Evolutionary conservation across 2,113 vertebrate species (phyloP).

Genomic region (Zapornia atra): DNA sequence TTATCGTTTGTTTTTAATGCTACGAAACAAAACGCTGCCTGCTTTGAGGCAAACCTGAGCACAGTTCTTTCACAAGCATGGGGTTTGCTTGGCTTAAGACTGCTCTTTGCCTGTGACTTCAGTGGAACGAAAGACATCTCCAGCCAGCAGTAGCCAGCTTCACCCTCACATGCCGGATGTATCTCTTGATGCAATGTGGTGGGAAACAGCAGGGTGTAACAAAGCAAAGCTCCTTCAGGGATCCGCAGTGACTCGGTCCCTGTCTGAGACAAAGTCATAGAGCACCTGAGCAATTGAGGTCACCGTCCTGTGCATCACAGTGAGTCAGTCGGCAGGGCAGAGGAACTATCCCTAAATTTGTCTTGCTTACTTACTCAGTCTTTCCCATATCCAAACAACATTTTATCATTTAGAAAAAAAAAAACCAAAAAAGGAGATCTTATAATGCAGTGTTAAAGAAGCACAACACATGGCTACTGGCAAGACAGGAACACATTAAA

Average conservation of each 20-base stretch:
- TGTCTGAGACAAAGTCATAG: not conserved
- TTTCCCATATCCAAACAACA: not conserved
- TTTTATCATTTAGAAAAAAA: not conserved
- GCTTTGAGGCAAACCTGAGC: not conserved
- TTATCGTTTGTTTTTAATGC: not conserved
- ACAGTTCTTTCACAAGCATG: not conserved
- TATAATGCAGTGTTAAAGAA: not conserved
- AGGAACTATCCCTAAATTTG: not conserved
- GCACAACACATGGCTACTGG: not conserved
- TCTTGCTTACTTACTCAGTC: not conserved
- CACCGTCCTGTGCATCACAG: rapidly evolving
- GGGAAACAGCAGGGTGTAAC: not conserved
- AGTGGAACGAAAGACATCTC: not conserved
- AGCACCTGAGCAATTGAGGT: not conserved
- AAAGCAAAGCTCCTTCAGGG: not conserved
- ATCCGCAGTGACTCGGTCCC: rapidly evolving
- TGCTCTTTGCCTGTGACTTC: not conserved
- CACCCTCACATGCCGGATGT: not conserved
- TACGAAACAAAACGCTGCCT: not conserved
- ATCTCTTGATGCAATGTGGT: not conserved
- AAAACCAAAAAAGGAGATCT: too few species aligned
- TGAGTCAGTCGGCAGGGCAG: not conserved
- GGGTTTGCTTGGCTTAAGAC: not conserved
- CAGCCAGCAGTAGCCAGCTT: not conserved
- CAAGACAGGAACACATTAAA: not conserved